A percentile compares a stretch with the other conserved stretches of the same genome.
phyloP scores from a whole-genome alignment of 2,797 vertebrate species.

The Pseudochirops cupreus region DNA sequence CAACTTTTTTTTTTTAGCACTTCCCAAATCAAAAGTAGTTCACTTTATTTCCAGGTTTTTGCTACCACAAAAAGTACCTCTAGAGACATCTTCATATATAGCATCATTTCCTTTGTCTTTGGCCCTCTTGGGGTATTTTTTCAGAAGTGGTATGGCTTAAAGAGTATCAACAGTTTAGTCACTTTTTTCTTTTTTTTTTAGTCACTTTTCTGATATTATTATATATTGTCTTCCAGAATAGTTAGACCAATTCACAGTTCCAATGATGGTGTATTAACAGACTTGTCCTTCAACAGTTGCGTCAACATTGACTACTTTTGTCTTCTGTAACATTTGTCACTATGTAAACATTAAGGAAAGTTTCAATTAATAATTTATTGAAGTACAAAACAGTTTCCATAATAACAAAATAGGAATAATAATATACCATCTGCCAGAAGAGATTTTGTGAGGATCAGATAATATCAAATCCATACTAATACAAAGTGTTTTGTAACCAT shows the following conservation, averaged over 20 bases:
- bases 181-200: no score
- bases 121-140: neutral
- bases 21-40: neutral
- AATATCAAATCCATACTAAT: neutral
- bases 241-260: neutral
- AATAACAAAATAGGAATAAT: neutral
- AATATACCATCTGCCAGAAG: neutral
- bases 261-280: neutral
- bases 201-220: neutral
- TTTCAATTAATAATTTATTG: neutral
- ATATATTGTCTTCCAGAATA: neutral
- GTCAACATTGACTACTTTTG: neutral
- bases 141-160: neutral
- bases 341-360: neutral
- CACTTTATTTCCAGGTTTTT: neutral
- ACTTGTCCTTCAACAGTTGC: neutral
- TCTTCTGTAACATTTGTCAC: neutral
- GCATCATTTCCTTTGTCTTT: neutral
- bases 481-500: neutral
- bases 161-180: neutral
- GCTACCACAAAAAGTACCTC: neutral
- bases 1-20: neutral
- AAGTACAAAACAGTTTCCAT: neutral
- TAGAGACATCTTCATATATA: neutral
- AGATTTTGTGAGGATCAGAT: neutral